Base-by-base conservation (phyloP, 2,797 vertebrate genomes). In the Mionectes olivaceus region DNA sequence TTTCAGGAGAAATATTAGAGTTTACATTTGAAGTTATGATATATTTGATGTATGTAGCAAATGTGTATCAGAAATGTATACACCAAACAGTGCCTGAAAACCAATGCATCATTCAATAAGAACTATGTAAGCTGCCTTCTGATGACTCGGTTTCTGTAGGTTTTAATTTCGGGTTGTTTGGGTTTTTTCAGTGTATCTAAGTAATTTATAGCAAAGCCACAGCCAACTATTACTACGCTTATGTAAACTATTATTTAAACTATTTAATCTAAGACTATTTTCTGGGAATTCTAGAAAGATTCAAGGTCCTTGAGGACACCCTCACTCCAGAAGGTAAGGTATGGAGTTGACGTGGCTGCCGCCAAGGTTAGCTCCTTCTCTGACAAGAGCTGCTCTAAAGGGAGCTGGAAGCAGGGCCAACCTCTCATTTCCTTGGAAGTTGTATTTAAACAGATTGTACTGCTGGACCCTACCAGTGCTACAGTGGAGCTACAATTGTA, bases 341-440 rank as follows among this genome's bases (percentile, higher is more conserved):
- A 12, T 3, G 12, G 28, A 43, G 10, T 56, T 85, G 24, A 33
- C 7, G 16, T 47, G 27, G 21, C 49, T 61, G 22, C 44, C 24
- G 24, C 12, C 2, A 1, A 63, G 21, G 19, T 47, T 32, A 56
- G 11, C 16, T 77, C 4, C 9, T 61, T 69, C 0, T 0, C 27
- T 57, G 19, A 32, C 28, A 53, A 49, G 8, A 87, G 14, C 27
- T 74, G 5, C n/a, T 46, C 7, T 19, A 19, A 59, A 59, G 4
- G 10, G 14, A 78, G 13, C 9, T 67, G 17, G 9, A 50, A 75
- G 13, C 1, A 68, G 9, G 10, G 2, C 19, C 4, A 37, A 7
- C 18, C 47, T 53, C 19, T 69, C 13, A 28, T 70, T 64, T 69
- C 17, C 19, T 41, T 67, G 23, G 30, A 9, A 83, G 7, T 4